Evolutionary conservation across 2,113 vertebrate genomes (phyloP).

Genomic region (Myrmecophaga tridactyla): DNA sequence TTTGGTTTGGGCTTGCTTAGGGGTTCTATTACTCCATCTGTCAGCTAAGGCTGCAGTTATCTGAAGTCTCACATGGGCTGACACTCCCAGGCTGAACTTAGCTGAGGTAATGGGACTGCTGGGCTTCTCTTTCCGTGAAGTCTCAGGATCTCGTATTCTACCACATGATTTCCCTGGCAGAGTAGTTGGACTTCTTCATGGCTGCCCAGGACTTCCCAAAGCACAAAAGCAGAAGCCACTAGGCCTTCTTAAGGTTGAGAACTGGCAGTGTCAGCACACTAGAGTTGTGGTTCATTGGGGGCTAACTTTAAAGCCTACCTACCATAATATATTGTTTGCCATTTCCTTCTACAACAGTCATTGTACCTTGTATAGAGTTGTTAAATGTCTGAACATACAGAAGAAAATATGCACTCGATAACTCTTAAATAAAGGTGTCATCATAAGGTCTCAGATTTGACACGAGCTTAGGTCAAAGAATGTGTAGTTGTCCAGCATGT

Average conservation of each 20-base stretch:
- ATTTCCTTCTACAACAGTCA: background rate
- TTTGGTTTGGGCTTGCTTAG: background rate
- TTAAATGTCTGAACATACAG: background rate
- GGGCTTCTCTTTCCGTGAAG: too few species aligned
- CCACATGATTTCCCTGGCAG: background rate
- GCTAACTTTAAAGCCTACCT: background rate
- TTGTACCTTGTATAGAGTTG: too few species aligned
- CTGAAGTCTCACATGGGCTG: background rate
- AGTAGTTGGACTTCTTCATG: background rate
- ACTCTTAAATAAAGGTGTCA: background rate
- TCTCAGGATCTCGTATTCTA: background rate
- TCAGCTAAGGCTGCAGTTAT: background rate
- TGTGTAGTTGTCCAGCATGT: background rate
- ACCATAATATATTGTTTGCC: accelerated
- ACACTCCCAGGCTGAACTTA: too few species aligned
- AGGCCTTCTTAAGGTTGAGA: background rate
- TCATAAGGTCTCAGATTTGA: background rate
- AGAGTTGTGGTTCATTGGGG: background rate
- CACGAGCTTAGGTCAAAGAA: background rate
- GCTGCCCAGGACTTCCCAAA: background rate
- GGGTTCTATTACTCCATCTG: background rate
- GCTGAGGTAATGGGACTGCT: background rate
- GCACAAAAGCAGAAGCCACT: background rate
- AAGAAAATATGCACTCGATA: background rate
- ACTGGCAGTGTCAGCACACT: background rate